phyloP scores from a whole-genome alignment of 2,797 vertebrate genomes.

The Fistularia commersonii region DNA sequence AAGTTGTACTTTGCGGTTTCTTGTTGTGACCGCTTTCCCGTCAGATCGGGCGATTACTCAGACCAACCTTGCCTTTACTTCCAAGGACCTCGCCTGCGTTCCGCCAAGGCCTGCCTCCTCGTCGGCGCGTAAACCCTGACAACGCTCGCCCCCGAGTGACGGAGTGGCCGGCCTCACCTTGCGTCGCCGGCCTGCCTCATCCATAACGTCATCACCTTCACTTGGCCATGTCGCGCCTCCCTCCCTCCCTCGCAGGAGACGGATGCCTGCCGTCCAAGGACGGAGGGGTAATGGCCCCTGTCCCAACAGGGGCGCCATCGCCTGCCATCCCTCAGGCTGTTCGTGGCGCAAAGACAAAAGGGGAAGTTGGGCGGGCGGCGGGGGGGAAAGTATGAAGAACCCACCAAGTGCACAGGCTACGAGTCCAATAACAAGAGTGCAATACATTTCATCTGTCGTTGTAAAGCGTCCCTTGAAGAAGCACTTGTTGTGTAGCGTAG shows the following conservation, averaged over 20 bases:
- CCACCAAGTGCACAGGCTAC: no score
- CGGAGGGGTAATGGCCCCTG: constrained; percentile 62
- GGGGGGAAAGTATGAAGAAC: no score
- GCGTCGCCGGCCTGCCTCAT: constrained; percentile 65
- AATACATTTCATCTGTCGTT: no score
- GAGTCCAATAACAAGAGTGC: no score
- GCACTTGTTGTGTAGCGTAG: no score
- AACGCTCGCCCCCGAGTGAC: constrained; percentile 48
- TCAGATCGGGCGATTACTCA: constrained; percentile 46
- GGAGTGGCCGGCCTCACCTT: constrained; percentile 65
- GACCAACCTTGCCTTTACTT: constrained; percentile 51
- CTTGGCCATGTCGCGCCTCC: constrained; percentile 63
- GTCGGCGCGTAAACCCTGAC: constrained; percentile 47
- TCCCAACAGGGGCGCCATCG: constrained; percentile 44
- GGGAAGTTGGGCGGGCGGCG: no score
- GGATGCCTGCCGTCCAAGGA: constrained; percentile 70
- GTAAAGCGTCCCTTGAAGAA: no score
- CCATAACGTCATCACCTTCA: constrained; percentile 74
- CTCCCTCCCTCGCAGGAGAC: constrained; percentile 43
- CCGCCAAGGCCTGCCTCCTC: constrained; percentile 50
- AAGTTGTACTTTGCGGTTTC: constrained; percentile 11
- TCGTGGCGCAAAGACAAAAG: constrained; percentile 6
- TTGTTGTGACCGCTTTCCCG: constrained; percentile 32
- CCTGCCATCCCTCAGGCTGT: constrained; percentile 52
- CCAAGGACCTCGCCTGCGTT: constrained; percentile 43